Conservation (phyloP, 2,113 vertebrate species). For the Rhinolophus sinicus region DNA sequence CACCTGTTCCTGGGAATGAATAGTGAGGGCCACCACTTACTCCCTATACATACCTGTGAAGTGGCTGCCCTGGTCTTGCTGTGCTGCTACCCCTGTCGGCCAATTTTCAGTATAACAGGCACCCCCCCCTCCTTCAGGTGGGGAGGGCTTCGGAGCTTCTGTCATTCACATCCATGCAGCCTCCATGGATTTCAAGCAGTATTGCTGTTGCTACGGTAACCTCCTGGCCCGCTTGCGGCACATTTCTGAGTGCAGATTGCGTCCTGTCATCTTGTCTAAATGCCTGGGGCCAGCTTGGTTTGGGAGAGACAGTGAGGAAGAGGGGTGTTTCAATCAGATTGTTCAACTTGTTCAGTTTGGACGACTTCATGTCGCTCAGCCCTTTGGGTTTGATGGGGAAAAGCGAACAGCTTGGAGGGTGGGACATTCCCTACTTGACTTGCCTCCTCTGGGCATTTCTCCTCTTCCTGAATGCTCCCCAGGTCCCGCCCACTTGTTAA, state of each 20-base stretch:
- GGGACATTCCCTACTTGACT: neutral
- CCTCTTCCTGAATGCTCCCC: neutral
- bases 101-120: neutral
- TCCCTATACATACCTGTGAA: fast-evolving
- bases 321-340: neutral
- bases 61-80: neutral
- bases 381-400: neutral
- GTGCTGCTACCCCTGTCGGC: neutral
- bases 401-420: neutral
- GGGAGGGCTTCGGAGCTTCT: neutral
- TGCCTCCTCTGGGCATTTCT: neutral
- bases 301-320: neutral
- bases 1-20: neutral
- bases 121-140: neutral
- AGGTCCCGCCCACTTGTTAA: neutral
- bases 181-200: neutral
- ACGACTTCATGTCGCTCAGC: neutral
- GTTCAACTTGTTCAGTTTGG: neutral
- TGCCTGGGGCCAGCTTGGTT: neutral
- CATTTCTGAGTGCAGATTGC: neutral
- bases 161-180: neutral
- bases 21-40: neutral
- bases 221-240: neutral
- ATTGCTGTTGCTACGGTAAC: conserved; percentile 60
- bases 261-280: conserved; percentile 32